These are phyloP conservation scores for Osmoderma eremita DNA, from an alignment of 2,888 invertebrate genomes.

Conservation along the genomic window DNA sequence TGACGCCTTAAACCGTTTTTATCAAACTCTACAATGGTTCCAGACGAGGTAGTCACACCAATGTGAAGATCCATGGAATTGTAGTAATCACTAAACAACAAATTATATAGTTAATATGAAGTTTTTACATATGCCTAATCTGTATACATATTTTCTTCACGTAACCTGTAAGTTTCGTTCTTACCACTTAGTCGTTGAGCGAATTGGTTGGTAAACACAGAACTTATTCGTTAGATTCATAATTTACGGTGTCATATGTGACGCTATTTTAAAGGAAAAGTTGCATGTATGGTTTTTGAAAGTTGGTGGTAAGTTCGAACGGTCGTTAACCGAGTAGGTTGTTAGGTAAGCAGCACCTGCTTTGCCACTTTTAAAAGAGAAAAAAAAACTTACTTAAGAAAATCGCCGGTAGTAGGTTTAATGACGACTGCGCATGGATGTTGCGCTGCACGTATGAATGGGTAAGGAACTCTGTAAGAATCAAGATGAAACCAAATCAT, in stretches of 20 bases:
- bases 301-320: too few relatives aligned
- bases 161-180: too few relatives aligned
- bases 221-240: too few relatives aligned
- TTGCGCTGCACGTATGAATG: slow-evolving; percentile 83
- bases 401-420: slow-evolving; percentile 88
- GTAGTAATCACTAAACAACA: slow-evolving; percentile 77
- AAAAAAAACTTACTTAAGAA: slow-evolving; percentile 76
- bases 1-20: slow-evolving; percentile 76
- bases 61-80: slow-evolving; percentile 89
- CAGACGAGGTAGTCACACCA: slow-evolving; percentile 85
- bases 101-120: not conserved
- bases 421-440: slow-evolving; percentile 85
- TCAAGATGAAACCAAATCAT: slow-evolving; percentile 44
- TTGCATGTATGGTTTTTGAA: too few relatives aligned
- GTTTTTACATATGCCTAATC: too few relatives aligned
- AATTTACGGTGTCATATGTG: too few relatives aligned
- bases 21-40: slow-evolving; percentile 86
- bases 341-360: too few relatives aligned
- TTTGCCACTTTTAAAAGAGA: not conserved
- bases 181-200: too few relatives aligned
- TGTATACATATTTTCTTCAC: too few relatives aligned
- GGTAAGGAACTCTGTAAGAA: slow-evolving; percentile 80
- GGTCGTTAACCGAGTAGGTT: too few relatives aligned
- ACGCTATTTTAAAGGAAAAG: too few relatives aligned
- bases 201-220: too few relatives aligned